These are phyloP conservation scores for Bettongia penicillata DNA, from an alignment of 2,113 vertebrate species.

Conservation along the genomic window DNA sequence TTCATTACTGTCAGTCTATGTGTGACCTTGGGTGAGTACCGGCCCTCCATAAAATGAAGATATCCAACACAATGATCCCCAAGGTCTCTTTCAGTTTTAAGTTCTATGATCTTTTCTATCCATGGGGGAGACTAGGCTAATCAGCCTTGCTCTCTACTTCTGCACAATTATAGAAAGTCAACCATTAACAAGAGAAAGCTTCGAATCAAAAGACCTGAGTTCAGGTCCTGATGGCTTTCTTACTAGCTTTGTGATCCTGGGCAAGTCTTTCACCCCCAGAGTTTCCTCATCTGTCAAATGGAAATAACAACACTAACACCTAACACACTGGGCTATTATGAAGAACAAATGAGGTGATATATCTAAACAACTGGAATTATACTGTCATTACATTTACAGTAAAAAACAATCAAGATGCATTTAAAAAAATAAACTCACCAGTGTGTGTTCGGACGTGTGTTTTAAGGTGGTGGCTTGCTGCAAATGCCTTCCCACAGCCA, in stretches of 20 bases:
- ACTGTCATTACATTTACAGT: background rate
- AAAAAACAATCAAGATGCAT: background rate
- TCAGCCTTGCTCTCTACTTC: background rate
- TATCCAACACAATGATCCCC: background rate
- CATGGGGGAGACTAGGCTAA: background rate
- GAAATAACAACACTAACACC: background rate
- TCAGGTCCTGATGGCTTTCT: background rate
- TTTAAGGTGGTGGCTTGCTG: conserved; percentile 98
- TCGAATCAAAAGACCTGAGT: background rate
- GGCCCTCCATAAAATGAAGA: background rate
- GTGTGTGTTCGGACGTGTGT: conserved; percentile 98
- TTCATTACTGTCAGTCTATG: background rate
- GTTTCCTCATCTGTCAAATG: background rate
- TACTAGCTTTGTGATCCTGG: background rate
- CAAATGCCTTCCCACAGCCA: conserved; percentile 98
- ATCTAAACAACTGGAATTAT: background rate
- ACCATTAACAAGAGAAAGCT: background rate
- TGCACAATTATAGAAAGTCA: background rate
- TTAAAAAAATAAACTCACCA: conserved; percentile 84
- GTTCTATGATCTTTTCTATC: conserved; percentile 3
- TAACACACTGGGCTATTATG: background rate
- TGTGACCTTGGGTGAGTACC: background rate
- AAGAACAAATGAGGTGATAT: background rate
- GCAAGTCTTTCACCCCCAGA: background rate
- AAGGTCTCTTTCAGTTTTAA: background rate